These are phyloP conservation scores for Chascanopsetta lugubris DNA, from an alignment of 2,113 vertebrate species.

Conservation along the genomic window DNA sequence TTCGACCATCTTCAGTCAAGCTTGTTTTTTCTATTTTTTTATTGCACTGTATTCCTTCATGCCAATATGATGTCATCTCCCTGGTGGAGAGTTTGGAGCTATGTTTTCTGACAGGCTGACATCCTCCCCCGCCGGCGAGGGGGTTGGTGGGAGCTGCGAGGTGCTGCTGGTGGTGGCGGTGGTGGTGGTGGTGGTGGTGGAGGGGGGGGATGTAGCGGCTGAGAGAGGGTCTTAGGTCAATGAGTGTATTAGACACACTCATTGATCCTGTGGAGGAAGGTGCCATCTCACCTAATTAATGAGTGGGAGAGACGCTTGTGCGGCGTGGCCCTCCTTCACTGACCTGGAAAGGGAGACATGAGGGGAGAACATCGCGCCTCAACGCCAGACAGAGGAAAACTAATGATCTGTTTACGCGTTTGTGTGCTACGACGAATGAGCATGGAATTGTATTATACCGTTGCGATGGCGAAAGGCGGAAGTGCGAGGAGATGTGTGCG, in stretches of 20 bases:
- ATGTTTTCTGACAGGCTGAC: constrained; percentile 57
- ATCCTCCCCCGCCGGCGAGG: constrained; percentile 47
- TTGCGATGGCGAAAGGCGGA: constrained; percentile 24
- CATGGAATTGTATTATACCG: constrained; percentile 17
- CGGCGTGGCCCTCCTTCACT: constrained; percentile 36
- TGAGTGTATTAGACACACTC: constrained; percentile 68
- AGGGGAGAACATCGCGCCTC: constrained; percentile 18
- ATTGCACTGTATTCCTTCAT: constrained; percentile 47
- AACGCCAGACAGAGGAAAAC: constrained; percentile 28
- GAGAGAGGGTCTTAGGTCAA: constrained; percentile 73
- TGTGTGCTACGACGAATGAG: constrained; percentile 27
- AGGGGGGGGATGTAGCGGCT: too few species aligned
- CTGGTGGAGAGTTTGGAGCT: constrained; percentile 33
- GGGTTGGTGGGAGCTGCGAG: constrained; percentile 43
- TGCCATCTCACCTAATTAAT: constrained; percentile 68
- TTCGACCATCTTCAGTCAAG: constrained; percentile 27
- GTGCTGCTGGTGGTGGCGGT: too few species aligned
- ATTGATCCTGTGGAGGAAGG: constrained; percentile 70
- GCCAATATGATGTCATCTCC: constrained; percentile 57
- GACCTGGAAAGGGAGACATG: constrained; percentile 60
- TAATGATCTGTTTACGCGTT: constrained; percentile 56
- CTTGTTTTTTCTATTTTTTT: constrained; percentile 41
- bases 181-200: too few species aligned
- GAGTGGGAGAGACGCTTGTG: constrained; percentile 40
- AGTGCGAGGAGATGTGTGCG: constrained; percentile 10